phyloP scores from a whole-genome alignment of 2,888 invertebrate genomes.

The Oscheius sp. region DNA sequence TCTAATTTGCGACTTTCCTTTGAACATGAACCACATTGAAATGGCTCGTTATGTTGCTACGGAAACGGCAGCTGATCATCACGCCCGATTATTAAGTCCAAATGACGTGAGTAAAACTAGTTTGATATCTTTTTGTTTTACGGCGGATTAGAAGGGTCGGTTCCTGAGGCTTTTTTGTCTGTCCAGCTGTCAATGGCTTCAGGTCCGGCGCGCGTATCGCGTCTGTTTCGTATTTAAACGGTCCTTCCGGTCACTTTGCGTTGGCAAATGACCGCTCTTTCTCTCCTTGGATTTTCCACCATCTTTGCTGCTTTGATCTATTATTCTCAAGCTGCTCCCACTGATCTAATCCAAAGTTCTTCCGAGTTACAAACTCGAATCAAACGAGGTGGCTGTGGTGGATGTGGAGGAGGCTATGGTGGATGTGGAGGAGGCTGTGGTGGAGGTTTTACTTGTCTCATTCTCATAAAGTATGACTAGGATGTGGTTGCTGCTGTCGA shows the following conservation, averaged over 20 bases:
- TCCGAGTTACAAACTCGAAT: background rate
- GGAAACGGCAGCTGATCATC: too few species aligned
- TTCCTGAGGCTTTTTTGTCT: background rate
- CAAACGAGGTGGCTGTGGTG: background rate
- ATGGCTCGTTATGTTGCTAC: too few species aligned
- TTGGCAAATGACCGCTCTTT: background rate
- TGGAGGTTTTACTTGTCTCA: background rate
- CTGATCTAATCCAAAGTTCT: background rate
- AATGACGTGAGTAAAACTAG: background rate
- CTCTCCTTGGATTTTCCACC: conserved; percentile 9
- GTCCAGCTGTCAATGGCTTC: conserved; percentile 8
- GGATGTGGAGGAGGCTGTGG: too few species aligned
- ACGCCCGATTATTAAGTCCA: too few species aligned
- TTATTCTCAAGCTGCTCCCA: conserved; percentile 12
- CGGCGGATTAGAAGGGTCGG: too few species aligned
- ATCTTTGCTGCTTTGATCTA: background rate
- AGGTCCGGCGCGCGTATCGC: conserved; percentile 12
- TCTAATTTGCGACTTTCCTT: too few species aligned
- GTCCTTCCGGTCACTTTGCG: background rate
- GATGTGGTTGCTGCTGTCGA: conserved; percentile 12
- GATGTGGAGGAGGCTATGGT: too few species aligned
- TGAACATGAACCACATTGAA: too few species aligned
- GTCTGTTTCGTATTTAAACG: background rate
- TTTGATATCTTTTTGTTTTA: background rate
- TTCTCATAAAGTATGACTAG: background rate